phyloP scores from a whole-genome alignment of 2,797 vertebrate genomes.

The Nannoperca australis region DNA sequence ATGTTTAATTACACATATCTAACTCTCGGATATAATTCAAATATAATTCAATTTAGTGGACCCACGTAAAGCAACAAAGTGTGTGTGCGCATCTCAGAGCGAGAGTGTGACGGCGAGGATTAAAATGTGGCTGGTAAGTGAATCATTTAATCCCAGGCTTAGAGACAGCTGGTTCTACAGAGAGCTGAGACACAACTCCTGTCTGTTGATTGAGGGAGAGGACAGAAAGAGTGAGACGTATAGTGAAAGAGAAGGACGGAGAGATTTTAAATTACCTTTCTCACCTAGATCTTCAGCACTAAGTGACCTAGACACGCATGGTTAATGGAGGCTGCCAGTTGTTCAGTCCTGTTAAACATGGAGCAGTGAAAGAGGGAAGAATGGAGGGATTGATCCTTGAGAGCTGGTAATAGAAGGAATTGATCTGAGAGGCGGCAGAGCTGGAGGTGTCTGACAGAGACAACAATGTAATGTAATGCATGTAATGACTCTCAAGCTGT shows the following conservation, averaged over 20 bases:
- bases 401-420: constrained; percentile 51
- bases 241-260: constrained; percentile 29
- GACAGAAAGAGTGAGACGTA: constrained; percentile 33
- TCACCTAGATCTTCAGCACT: constrained; percentile 47
- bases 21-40: constrained; percentile 57
- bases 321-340: constrained; percentile 76
- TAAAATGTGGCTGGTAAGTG: constrained; percentile 79
- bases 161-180: constrained; percentile 75
- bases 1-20: constrained; percentile 66
- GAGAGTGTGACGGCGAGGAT: constrained; percentile 72
- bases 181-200: constrained; percentile 60
- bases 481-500: constrained; percentile 33
- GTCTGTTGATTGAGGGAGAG: constrained; percentile 38
- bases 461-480: constrained; percentile 33
- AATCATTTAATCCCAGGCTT: constrained; percentile 80
- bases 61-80: constrained; percentile 51
- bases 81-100: constrained; percentile 18
- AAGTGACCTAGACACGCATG: constrained; percentile 68
- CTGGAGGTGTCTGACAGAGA: constrained; percentile 50
- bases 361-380: constrained; percentile 43
- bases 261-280: constrained; percentile 40
- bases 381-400: constrained; percentile 43
- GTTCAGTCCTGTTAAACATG: constrained; percentile 73
- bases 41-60: constrained; percentile 71
- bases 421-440: constrained; percentile 56